Conservation (phyloP, 1,140 invertebrate species). For the Platorchestia sp. region DNA sequence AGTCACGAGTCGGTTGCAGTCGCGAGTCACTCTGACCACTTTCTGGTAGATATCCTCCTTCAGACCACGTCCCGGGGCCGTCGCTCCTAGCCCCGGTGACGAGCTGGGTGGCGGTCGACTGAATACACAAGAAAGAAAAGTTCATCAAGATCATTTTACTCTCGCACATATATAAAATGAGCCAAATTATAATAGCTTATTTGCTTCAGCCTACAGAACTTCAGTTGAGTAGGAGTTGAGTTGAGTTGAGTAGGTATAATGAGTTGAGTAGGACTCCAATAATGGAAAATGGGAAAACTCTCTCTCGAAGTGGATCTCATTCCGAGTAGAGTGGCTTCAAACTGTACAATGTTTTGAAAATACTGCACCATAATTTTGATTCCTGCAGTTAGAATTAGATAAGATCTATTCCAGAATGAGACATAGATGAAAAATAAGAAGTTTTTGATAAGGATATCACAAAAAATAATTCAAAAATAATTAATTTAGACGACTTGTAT, state of each 20-base stretch:
- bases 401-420: too few relatives aligned
- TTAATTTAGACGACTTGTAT: too few relatives aligned
- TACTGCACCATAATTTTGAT: too few relatives aligned
- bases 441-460: too few relatives aligned
- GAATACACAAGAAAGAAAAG: background rate
- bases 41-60: conserved; percentile 81
- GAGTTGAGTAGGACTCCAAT: background rate
- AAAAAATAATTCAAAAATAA: too few relatives aligned
- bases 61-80: background rate
- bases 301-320: background rate
- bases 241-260: background rate
- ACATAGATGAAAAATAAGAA: too few relatives aligned
- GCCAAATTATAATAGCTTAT: too few relatives aligned
- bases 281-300: background rate
- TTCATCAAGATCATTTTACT: too few relatives aligned
- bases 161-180: too few relatives aligned
- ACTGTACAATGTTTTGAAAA: background rate
- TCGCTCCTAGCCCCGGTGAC: background rate
- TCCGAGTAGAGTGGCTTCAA: background rate
- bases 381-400: too few relatives aligned
- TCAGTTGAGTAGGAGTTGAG: background rate
- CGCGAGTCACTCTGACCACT: conserved; percentile 84
- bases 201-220: background rate
- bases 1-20: conserved; percentile 85
- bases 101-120: conserved; percentile 24